Percentiles rank a stretch among this genome's conserved stretches.
Evolutionary conservation across 2,888 invertebrate species (phyloP).

Genomic region (Spilosoma lubricipeda): DNA sequence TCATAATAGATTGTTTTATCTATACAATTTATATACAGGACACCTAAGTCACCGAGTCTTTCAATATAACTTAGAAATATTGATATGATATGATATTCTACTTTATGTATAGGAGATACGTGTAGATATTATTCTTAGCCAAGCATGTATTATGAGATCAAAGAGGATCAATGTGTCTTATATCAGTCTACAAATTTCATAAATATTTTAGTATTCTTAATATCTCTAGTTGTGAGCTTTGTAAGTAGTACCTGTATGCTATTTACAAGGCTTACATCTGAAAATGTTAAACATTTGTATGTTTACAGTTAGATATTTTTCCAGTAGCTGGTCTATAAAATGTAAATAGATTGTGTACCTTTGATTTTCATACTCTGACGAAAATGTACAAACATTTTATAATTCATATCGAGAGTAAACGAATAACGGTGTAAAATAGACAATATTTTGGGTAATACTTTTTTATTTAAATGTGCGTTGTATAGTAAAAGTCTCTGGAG

Average conservation of each 20-base stretch:
- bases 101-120: background rate
- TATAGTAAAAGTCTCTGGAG: too few species aligned
- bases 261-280: background rate
- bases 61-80: background rate
- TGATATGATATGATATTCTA: background rate
- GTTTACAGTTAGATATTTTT: slow-evolving; percentile 1
- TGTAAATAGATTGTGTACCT: background rate
- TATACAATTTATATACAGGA: background rate
- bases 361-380: background rate
- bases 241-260: background rate
- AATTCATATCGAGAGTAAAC: background rate
- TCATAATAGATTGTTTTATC: background rate
- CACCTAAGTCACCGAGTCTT: background rate
- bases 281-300: background rate
- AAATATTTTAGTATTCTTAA: background rate
- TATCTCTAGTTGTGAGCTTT: background rate
- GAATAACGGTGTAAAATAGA: too few species aligned
- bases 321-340: slow-evolving; percentile 5
- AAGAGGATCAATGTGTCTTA: background rate
- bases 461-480: too few species aligned
- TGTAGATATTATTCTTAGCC: background rate
- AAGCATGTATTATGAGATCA: background rate
- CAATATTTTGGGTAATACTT: too few species aligned
- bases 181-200: background rate
- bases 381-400: background rate